Base-by-base conservation (phyloP, 2,797 vertebrate species). In the Sebastes diaconus region DNA sequence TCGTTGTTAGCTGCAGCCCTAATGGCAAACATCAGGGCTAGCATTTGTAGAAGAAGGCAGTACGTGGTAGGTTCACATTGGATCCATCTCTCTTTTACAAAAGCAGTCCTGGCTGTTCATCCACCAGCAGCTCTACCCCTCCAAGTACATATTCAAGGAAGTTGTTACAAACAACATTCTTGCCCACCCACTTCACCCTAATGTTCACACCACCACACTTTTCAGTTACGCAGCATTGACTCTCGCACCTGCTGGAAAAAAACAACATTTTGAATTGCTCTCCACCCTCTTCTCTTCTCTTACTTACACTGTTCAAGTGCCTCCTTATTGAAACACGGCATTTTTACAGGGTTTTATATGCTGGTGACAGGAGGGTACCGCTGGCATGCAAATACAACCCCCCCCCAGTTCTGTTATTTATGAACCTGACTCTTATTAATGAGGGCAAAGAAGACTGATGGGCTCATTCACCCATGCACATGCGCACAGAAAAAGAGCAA, bases 371-470 rank as follows among this genome's bases (percentile, higher is more conserved):
- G 68, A 75, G 71, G 50, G 8, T 52, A n/a, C 50, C 4, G 50
- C 50, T 54, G 20, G 20, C 50, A n/a, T 22, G 20, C 46, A 52
- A 52, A 52, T 20, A 14, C 54, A 20, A 64, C 58, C 59, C 63
- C 42, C 63, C 55, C 65, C 64, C 29, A 54, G 20, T 65, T 9
- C 64, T 66, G 82, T 90, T 90, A 92, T 94, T 94, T 90, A 92
- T 93, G 84, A 91, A 81, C 60, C 80, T 77, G 80, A 85, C 83
- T 86, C 77, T 73, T 90, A 89, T 92, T 94, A 94, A 94, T 90
- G 92, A 88, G 66, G 72, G 81, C 80, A 88, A 76, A 84, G 68
- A 87, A 88, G 88, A 95, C 84, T 89, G 93, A 95, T 94, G 90
- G 88, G 86, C 86, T 88, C 84, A 42, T 75, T 84, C 84, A 82